These are phyloP conservation scores for Thalassophryne amazonica DNA, from an alignment of 2,797 vertebrate species.

Conservation along the genomic window DNA sequence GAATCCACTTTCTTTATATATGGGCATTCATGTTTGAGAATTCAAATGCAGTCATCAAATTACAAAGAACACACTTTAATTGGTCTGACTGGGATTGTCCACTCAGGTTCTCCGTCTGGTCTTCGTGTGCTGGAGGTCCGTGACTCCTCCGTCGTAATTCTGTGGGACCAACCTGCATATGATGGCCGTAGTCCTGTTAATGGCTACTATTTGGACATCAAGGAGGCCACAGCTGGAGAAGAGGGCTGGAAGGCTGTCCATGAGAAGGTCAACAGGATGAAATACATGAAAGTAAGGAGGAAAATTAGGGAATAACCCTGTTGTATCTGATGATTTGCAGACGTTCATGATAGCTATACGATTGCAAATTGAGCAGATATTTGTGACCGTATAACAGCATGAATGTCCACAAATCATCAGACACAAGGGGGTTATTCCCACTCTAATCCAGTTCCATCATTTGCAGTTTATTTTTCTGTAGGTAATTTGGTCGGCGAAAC, in stretches of 20 bases:
- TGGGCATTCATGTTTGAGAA: background rate
- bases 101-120: conserved; percentile 83
- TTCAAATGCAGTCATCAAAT: background rate
- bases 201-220: conserved; percentile 92
- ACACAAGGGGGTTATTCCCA: too few relatives aligned
- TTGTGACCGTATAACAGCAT: too few relatives aligned
- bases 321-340: background rate
- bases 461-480: too few relatives aligned
- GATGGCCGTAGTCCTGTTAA: conserved; percentile 85
- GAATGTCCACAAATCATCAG: too few relatives aligned
- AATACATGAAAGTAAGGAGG: conserved; percentile 85
- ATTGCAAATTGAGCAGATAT: background rate
- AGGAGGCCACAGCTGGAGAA: conserved; percentile 80
- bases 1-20: too few relatives aligned
- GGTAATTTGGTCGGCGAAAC: too few relatives aligned
- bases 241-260: conserved; percentile 87
- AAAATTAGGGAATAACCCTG: background rate
- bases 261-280: conserved; percentile 79
- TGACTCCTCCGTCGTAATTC: conserved; percentile 85
- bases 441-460: too few relatives aligned
- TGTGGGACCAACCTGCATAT: conserved; percentile 91
- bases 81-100: background rate
- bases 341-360: too few relatives aligned
- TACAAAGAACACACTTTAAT: background rate
- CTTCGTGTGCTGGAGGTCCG: conserved; percentile 87